phyloP scores from a whole-genome alignment of 1,140 invertebrate genomes.

The Harpegnathos saltator region DNA sequence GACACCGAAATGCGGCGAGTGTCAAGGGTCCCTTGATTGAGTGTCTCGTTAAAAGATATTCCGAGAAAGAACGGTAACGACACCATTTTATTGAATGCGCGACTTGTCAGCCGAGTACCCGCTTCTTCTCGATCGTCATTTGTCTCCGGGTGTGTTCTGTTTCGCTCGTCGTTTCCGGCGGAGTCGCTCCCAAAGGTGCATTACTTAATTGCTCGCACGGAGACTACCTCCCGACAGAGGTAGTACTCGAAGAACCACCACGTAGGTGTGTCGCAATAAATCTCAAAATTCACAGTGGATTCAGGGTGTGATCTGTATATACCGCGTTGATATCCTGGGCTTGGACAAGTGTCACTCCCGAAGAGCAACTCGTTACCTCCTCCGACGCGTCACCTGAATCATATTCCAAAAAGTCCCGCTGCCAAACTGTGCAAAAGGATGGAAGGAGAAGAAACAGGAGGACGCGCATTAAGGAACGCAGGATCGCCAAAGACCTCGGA shows the following conservation, averaged over 20 bases:
- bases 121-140: constrained; percentile 57
- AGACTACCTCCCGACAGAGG: constrained; percentile 67
- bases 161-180: constrained; percentile 24
- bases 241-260: constrained; percentile 53
- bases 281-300: neutral
- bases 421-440: neutral
- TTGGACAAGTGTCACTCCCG: too few species aligned
- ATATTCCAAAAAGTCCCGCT: neutral
- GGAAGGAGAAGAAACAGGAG: constrained; percentile 56
- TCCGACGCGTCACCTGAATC: neutral
- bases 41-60: too few species aligned
- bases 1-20: too few species aligned
- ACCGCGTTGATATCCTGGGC: too few species aligned
- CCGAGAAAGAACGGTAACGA: neutral
- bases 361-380: neutral
- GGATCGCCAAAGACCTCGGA: constrained; percentile 56
- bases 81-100: neutral
- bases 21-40: too few species aligned
- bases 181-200: constrained; percentile 68
- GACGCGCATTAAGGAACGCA: constrained; percentile 41
- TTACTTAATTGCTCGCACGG: constrained; percentile 75
- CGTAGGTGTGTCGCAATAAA: neutral
- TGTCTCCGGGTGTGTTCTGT: constrained; percentile 71
- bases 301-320: too few species aligned
- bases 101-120: constrained; percentile 43